A percentile compares a stretch with the other conserved stretches of the same genome.
Conservation (phyloP, 2,888 invertebrate genomes). For the Diabrotica balteata region DNA sequence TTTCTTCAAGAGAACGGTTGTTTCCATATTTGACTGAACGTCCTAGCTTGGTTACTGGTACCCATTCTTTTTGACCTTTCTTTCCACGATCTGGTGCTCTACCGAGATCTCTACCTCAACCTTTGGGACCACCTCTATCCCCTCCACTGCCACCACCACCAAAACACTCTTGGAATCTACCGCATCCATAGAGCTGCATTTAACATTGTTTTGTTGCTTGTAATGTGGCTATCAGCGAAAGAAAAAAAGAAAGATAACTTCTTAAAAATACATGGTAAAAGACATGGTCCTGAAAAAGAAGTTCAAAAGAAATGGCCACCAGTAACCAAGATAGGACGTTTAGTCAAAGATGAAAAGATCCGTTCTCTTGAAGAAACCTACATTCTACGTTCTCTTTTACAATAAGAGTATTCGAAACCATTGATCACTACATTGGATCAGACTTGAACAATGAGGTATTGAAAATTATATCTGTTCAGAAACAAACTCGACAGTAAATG, state of each 20-base stretch:
- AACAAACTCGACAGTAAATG: conserved; percentile 99
- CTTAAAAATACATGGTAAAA: conserved; percentile 68
- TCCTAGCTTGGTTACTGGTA: too few relatives aligned
- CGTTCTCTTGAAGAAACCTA: conserved; percentile 97
- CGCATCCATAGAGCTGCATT: conserved; percentile 95
- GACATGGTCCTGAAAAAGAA: conserved; percentile 90
- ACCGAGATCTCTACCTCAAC: conserved; percentile 81
- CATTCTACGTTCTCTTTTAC: conserved; percentile 96
- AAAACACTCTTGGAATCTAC: conserved; percentile 89
- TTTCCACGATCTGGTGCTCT: conserved; percentile 88
- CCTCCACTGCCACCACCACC: conserved; percentile 65
- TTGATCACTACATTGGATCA: conserved; percentile 94
- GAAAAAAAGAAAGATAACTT: background rate
- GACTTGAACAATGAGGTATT: conserved; percentile 94
- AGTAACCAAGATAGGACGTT: conserved; percentile 96
- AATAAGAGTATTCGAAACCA: conserved; percentile 99
- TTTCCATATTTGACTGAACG: too few relatives aligned
- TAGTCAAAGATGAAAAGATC: conserved; percentile 97
- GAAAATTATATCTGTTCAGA: conserved; percentile 99
- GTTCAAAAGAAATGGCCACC: conserved; percentile 98
- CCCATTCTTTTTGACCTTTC: conserved; percentile 98
- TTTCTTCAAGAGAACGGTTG: conserved; percentile 94
- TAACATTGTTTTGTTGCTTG: conserved; percentile 74
- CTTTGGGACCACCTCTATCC: conserved; percentile 74
- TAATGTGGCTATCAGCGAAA: conserved; percentile 2